Base-by-base conservation (phyloP, 1,140 invertebrate genomes). In the Parapsyche elsis region DNA sequence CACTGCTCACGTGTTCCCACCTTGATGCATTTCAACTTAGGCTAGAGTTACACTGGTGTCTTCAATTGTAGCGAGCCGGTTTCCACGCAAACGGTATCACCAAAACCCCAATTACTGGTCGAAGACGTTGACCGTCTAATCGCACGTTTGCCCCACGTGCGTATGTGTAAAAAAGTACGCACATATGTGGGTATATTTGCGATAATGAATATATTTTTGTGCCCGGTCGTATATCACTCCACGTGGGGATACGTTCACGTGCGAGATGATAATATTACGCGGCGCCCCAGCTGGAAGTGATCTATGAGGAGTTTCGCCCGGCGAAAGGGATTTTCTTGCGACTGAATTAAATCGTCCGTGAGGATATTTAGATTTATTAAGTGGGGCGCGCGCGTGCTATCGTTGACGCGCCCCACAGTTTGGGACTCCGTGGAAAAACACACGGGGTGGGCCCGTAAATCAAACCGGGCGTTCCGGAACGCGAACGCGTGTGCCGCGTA, bases 261-360 rank as follows among this genome's bases (percentile, higher is more conserved):
- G 73, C 24, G 73, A 57, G 73, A 75, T 75, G 45, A 75, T 75
- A 75, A 49, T 75, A 75, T 24, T 46, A 49, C 12, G 73, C 46
- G 12, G 73, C 23, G 73, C 73, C 73, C 45, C 73, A 57, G 45
- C 73, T 57, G 73, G 73, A 75, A 75, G 73, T 75, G 73, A 75
- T 75, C 73, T 75, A 75, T 75, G 73, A 57, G 45, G 46, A 75
- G 46, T 75, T 57, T 75, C 45, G 46, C 73, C 70, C 21, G 26
- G 44, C 23, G 44, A 46, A 67, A 75, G 73, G 73, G 73, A 75
- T 75, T 75, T 75, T 75, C 73, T 75, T 75, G 46, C 73, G 73
- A 75, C 73, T 75, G 73, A 75, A 75, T 75, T 75, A 75, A 75
- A 75, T 75, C 73, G 73, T 75, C 73, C 49, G 73, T 75, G 49